Conservation (phyloP, 2,113 vertebrate genomes). For the Hipposideros armiger region DNA sequence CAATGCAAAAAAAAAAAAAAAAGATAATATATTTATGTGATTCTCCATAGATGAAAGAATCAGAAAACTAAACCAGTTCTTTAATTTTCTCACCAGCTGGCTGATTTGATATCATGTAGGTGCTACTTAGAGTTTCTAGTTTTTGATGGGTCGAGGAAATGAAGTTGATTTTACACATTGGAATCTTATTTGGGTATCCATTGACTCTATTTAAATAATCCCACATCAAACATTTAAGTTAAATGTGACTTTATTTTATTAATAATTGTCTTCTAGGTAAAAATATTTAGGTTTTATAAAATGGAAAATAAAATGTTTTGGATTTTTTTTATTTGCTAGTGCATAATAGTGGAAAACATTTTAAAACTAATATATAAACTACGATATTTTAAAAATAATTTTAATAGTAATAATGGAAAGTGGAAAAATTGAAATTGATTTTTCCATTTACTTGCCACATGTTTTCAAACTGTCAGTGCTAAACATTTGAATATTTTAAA, state of each 20-base stretch:
- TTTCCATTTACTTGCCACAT: background rate
- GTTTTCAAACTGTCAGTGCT: background rate
- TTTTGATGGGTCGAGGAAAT: background rate
- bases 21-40: background rate
- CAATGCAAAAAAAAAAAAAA: background rate
- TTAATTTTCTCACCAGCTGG: background rate
- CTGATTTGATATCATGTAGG: background rate
- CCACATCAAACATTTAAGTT: background rate
- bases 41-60: background rate
- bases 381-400: background rate
- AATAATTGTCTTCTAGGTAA: background rate
- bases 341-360: background rate
- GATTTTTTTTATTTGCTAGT: background rate
- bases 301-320: background rate
- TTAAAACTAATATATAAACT: background rate
- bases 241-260: background rate
- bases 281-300: background rate
- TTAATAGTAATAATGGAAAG: background rate
- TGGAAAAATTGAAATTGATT: background rate
- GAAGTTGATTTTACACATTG: background rate
- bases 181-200: background rate
- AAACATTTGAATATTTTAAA: conserved; percentile 25
- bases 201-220: background rate
- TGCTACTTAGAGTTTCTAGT: background rate
- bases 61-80: background rate